Evolutionary conservation across 1,140 invertebrate genomes (phyloP), one percentile per base, ranked within the genome.

Genomic region (Camponotus pennsylvanicus): DNA sequence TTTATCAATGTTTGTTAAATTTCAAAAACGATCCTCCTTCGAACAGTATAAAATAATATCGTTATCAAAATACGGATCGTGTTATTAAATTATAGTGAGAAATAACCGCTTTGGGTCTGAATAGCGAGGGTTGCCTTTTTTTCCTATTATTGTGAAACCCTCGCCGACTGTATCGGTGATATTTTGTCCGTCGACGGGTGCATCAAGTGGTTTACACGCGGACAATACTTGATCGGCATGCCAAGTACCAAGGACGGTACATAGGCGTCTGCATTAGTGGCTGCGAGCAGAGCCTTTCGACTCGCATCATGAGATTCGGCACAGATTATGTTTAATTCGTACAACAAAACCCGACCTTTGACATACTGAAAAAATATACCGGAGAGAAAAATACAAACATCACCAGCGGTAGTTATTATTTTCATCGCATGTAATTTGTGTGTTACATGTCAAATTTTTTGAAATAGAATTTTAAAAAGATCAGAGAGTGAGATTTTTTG

Each of bases 101-200:
- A 92, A 92, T 92, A 92, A 86, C 80, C 82, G 78, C 86, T 92
- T 92, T 88, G 89, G 87, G 82, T 80, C 86, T 86, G 88, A 92
- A 92, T 92, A 90, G 91, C 90, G 82, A 91, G 89, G 91, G 90
- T 92, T 89, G 76, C 73, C 86, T 92, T 91, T 92, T 80, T 92
- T 92, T 91, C 90, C 88, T 93, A 91, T 92, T 93, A 93, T 93
- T 93, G 92, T 91, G 92, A 93, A 93, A 93, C 90, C 91, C 90
- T 91, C 90, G 87, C 70, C n/a, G 80, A 88, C 67, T 49, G 66
- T 34, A 61, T 71, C 18, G 92, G 37, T 49, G 13, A 92, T 88
- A 5, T 88, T 85, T 91, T 89, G 92, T 90, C 92, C 40, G 18
- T 2, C 18, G 9, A 67, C 66, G 82, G 49, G 70, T 71, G 86